Conservation (phyloP, 2,113 vertebrate species). For the Cariama cristata region DNA sequence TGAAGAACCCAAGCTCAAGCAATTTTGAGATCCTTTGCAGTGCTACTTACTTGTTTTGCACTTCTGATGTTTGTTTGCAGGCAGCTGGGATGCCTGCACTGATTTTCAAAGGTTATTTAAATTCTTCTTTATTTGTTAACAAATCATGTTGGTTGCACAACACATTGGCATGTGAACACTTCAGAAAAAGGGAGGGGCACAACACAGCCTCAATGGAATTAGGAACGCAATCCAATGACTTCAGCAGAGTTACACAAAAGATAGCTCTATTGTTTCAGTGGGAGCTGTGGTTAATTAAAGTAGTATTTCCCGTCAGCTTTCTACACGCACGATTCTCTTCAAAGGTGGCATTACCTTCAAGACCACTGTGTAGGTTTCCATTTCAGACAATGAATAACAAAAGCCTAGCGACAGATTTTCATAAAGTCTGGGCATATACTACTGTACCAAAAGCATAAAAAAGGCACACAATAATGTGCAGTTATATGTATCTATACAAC, state of each 20-base stretch:
- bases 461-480: background rate
- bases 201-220: background rate
- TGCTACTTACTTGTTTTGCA: background rate
- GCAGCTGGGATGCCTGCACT: background rate
- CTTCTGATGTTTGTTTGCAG: constrained; percentile 14
- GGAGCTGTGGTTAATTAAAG: background rate
- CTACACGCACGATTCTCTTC: background rate
- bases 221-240: background rate
- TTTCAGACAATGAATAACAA: background rate
- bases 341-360: background rate
- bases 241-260: constrained; percentile 7
- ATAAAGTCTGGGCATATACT: background rate
- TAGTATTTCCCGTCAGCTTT: background rate
- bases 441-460: background rate
- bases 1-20: background rate
- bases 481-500: fast-evolving
- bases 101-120: constrained; percentile 16
- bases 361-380: background rate
- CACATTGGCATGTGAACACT: constrained; percentile 34
- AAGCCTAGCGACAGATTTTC: background rate
- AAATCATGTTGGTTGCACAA: constrained; percentile 39
- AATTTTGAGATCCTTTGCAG: background rate
- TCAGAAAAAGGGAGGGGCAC: constrained; percentile 35
- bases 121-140: constrained; percentile 50
- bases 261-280: background rate